Conservation (phyloP, 1,140 invertebrate genomes). For the Agrypnia vestita region DNA sequence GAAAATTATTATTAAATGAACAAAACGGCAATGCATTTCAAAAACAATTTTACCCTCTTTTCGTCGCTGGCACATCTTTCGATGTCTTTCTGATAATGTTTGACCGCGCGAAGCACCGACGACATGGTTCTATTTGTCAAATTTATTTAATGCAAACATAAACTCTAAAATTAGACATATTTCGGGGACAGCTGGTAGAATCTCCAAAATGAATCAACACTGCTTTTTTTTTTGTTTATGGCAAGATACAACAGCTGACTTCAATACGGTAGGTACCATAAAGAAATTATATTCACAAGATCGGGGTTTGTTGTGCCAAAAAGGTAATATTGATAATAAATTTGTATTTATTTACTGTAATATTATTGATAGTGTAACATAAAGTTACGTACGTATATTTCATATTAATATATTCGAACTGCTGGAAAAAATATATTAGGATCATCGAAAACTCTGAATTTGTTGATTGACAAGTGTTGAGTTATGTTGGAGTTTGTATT, state of each 20-base stretch:
- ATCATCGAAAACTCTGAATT: no score
- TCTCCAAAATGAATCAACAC: not conserved
- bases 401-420: no score
- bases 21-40: slow-evolving; percentile 14
- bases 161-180: slow-evolving; percentile 53
- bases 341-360: no score
- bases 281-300: not conserved
- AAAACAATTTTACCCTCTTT: slow-evolving; percentile 47
- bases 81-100: slow-evolving; percentile 57
- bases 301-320: not conserved
- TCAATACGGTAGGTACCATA: not conserved
- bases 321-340: no score
- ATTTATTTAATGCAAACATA: slow-evolving; percentile 42
- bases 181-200: slow-evolving; percentile 49
- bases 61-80: slow-evolving; percentile 48
- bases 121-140: slow-evolving; percentile 49
- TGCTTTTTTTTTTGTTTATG: slow-evolving; percentile 23
- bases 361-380: no score
- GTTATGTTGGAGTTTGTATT: no score
- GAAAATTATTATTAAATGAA: slow-evolving; percentile 34
- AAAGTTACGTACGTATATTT: no score
- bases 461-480: no score
- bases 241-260: slow-evolving; percentile 14
- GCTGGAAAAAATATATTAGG: no score
- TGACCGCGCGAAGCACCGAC: slow-evolving; percentile 49